phyloP scores from a whole-genome alignment of 1,140 invertebrate genomes.

The Nasonia longicornis region DNA sequence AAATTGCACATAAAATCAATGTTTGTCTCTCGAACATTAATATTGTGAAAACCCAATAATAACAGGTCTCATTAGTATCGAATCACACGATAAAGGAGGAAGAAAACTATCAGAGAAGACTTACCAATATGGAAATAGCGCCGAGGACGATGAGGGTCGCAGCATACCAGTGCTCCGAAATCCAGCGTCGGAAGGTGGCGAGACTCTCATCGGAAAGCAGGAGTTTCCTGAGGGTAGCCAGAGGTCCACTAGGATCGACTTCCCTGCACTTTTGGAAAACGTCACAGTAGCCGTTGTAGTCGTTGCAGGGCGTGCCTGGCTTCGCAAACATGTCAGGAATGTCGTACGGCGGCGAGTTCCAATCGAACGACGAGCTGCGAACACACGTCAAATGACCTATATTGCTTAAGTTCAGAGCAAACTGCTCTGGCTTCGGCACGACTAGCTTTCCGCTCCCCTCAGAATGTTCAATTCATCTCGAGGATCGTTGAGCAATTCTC shows the following conservation, averaged over 20 bases:
- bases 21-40: not conserved
- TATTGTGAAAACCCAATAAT: not conserved
- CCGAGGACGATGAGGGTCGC: conserved; percentile 81
- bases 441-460: conserved; percentile 5
- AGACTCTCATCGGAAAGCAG: conserved; percentile 90
- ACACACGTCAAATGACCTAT: conserved; percentile 23
- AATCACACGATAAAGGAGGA: not conserved
- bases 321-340: conserved; percentile 95
- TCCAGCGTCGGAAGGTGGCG: conserved; percentile 87
- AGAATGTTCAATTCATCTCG: not conserved
- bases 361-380: conserved; percentile 89
- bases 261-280: conserved; percentile 97
- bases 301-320: conserved; percentile 95
- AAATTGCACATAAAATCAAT: conserved; percentile 6
- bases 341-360: conserved; percentile 89
- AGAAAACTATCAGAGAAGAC: conserved; percentile 55
- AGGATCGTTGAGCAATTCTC: conserved; percentile 23
- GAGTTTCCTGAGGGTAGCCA: conserved; percentile 88
- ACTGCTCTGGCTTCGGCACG: not conserved
- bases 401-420: not conserved
- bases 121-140: conserved; percentile 82
- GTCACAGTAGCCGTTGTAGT: conserved; percentile 99
- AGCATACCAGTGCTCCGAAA: conserved; percentile 87
- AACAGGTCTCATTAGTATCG: not conserved
- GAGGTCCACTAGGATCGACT: conserved; percentile 94